Percentiles rank a stretch among this genome's conserved stretches.
Conservation (phyloP, 1,140 invertebrate genomes). For the Calliphora vicina region DNA sequence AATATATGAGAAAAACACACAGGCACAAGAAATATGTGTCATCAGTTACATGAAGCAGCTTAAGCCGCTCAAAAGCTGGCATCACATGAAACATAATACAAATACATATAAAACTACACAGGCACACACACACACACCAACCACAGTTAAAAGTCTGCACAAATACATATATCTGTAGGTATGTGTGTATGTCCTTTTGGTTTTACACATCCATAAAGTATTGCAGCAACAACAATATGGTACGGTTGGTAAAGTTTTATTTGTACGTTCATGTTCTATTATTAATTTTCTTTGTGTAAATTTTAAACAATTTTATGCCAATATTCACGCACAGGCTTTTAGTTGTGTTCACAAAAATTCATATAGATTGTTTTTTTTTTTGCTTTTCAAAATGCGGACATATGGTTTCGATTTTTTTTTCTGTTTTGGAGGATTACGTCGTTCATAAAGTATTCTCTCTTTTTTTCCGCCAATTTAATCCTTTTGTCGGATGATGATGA, state of each 20-base stretch:
- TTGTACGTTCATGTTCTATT: not conserved
- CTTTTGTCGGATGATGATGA: not conserved
- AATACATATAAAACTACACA: too few relatives aligned
- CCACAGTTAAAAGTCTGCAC: not conserved
- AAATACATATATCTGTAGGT: not conserved
- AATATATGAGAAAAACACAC: not conserved
- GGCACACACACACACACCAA: not conserved
- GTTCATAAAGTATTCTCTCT: not conserved
- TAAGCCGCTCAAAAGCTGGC: not conserved
- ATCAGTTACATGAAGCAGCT: not conserved
- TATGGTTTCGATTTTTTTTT: not conserved
- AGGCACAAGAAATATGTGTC: not conserved
- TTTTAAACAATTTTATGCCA: not conserved
- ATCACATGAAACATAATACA: too few relatives aligned
- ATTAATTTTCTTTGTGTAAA: not conserved
- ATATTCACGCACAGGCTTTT: not conserved
- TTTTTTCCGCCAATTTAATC: not conserved
- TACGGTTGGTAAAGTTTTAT: not conserved
- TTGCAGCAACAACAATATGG: not conserved
- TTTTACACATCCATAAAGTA: not conserved
- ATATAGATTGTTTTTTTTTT: too few relatives aligned
- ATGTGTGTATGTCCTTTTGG: not conserved
- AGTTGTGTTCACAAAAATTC: too few relatives aligned
- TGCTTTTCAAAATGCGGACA: not conserved
- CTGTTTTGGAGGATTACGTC: not conserved